phyloP scores from a whole-genome alignment of 2,888 invertebrate species.

The Aquatica leii region DNA sequence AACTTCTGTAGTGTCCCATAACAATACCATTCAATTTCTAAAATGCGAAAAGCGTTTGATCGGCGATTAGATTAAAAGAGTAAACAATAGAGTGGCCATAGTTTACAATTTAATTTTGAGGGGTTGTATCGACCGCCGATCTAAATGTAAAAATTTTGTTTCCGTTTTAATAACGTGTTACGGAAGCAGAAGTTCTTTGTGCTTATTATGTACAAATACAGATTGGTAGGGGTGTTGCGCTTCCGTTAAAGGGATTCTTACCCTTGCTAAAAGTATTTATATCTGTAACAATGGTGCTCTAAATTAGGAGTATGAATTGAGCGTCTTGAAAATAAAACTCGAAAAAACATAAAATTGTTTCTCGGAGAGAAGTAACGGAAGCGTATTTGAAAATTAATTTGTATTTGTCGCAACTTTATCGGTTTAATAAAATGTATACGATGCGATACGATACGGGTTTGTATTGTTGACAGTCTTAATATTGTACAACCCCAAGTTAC shows the following conservation, averaged over 20 bases:
- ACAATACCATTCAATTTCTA: too few species aligned
- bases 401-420: slow-evolving; percentile 30
- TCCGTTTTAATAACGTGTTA: slow-evolving; percentile 45
- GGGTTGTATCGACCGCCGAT: slow-evolving; percentile 13
- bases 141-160: slow-evolving; percentile 48
- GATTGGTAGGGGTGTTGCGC: slow-evolving; percentile 43
- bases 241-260: slow-evolving; percentile 33
- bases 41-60: too few species aligned
- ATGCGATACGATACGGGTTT: too few species aligned
- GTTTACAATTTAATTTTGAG: background rate
- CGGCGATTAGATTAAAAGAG: background rate
- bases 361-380: slow-evolving; percentile 14
- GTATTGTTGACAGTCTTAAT: too few species aligned
- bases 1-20: too few species aligned
- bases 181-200: slow-evolving; percentile 49
- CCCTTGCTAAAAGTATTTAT: slow-evolving; percentile 36
- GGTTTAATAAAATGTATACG: slow-evolving; percentile 23
- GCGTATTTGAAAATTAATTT: slow-evolving; percentile 27
- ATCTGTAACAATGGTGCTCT: slow-evolving; percentile 27
- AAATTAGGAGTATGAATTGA: slow-evolving; percentile 28
- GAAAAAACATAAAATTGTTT: slow-evolving; percentile 23
- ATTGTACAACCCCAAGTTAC: slow-evolving; percentile 8
- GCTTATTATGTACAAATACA: slow-evolving; percentile 50
- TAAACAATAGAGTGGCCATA: background rate
- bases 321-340: too few species aligned